Conservation (phyloP, 1,140 invertebrate species). For the Trichoplusia ni region DNA sequence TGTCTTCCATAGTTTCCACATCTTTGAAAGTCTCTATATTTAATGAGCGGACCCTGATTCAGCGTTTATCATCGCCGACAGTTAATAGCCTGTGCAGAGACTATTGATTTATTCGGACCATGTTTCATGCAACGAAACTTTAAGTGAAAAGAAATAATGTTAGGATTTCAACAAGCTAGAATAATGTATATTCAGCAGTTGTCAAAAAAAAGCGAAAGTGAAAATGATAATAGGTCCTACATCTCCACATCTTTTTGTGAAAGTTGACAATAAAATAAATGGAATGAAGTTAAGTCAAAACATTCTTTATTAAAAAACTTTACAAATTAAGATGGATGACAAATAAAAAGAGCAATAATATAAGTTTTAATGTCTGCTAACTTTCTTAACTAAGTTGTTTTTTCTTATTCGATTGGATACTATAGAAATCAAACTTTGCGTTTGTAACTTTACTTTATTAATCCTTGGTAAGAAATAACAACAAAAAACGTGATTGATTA, state of each 20-base stretch:
- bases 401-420: too few species aligned
- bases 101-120: conserved; percentile 14
- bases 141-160: background rate
- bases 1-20: background rate
- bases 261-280: background rate
- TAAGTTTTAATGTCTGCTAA: too few species aligned
- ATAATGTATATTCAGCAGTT: background rate
- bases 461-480: too few species aligned
- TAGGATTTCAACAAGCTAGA: too few species aligned
- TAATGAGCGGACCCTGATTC: conserved; percentile 25
- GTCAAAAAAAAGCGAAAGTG: background rate
- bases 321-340: background rate
- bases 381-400: too few species aligned
- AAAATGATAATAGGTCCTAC: too few species aligned
- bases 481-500: too few species aligned
- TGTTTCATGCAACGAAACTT: conserved; percentile 5
- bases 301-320: background rate
- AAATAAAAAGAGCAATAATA: too few species aligned
- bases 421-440: too few species aligned
- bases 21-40: background rate
- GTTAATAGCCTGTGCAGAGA: background rate
- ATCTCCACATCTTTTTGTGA: too few species aligned
- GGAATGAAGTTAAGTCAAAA: background rate
- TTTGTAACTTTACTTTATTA: too few species aligned
- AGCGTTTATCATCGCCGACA: conserved; percentile 19